Conservation (phyloP, 2,888 invertebrate species). For the Drosophila mimica region DNA sequence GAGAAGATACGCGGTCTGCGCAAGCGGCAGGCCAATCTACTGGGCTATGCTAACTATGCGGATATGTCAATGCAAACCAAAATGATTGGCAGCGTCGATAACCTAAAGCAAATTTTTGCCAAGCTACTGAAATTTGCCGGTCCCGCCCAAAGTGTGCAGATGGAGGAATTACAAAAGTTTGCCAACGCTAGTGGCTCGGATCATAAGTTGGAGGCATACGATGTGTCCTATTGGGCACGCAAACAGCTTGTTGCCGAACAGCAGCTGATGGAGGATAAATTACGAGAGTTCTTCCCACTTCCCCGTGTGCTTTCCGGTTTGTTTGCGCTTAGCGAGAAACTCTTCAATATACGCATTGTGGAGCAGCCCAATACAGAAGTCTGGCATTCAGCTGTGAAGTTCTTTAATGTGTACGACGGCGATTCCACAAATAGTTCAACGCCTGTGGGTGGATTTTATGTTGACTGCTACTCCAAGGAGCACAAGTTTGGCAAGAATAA, state of each 20-base stretch:
- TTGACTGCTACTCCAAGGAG: slow-evolving; percentile 91
- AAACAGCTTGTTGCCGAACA: slow-evolving; percentile 89
- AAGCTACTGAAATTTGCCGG: slow-evolving; percentile 89
- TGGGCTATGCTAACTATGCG: slow-evolving; percentile 92
- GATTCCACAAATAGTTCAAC: slow-evolving; percentile 66
- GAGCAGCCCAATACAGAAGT: slow-evolving; percentile 88
- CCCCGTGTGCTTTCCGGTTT: slow-evolving; percentile 92
- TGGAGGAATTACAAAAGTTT: slow-evolving; percentile 90
- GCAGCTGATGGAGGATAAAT: slow-evolving; percentile 89
- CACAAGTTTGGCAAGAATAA: slow-evolving; percentile 89
- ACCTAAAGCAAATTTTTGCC: slow-evolving; percentile 90
- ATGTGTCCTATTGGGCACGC: slow-evolving; percentile 94
- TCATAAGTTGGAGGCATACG: slow-evolving; percentile 91
- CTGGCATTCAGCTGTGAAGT: slow-evolving; percentile 95
- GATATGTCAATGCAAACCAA: slow-evolving; percentile 97
- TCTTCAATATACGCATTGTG: slow-evolving; percentile 92
- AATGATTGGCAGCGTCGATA: slow-evolving; percentile 93
- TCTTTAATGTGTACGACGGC: slow-evolving; percentile 91
- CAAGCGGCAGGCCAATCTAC: slow-evolving; percentile 89
- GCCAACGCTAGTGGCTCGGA: slow-evolving; percentile 90
- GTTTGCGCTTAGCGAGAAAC: slow-evolving; percentile 90
- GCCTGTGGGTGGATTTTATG: slow-evolving; percentile 93
- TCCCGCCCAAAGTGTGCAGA: slow-evolving; percentile 91
- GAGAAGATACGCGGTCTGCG: slow-evolving; percentile 91
- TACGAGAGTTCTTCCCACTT: slow-evolving; percentile 93